Conservation (phyloP, 2,888 invertebrate species). For the Drosophila buzzatii region DNA sequence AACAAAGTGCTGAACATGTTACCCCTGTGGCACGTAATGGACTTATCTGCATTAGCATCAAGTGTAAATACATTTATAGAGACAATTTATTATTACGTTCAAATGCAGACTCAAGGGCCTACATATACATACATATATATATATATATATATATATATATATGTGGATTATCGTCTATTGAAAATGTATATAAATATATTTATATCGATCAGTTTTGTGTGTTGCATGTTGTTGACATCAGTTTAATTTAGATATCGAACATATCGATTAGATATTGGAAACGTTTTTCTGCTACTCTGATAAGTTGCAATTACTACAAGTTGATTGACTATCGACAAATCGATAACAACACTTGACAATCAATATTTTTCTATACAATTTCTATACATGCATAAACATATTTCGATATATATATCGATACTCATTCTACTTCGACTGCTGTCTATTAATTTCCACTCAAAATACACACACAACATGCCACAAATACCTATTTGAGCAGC, state of each 20-base stretch:
- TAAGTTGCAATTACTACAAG: no score
- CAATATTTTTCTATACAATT: neutral
- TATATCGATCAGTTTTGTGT: neutral
- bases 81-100: neutral
- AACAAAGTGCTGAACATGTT: conserved; percentile 17
- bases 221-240: no score
- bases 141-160: neutral
- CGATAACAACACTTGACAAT: neutral
- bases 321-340: neutral
- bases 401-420: neutral
- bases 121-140: neutral
- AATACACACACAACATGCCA: neutral
- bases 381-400: neutral
- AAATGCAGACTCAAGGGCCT: neutral
- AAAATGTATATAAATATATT: neutral
- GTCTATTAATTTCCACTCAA: no score
- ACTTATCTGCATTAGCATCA: conserved; percentile 7
- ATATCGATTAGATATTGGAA: neutral
- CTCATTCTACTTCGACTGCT: neutral
- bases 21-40: conserved; percentile 12
- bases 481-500: neutral
- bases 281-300: neutral
- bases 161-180: neutral
- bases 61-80: conserved; percentile 8
- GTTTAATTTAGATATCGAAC: neutral